Evolutionary conservation across 1,140 invertebrate genomes (phyloP), one percentile per base, ranked within the genome.

Genomic region (Neodiprion lecontei): DNA sequence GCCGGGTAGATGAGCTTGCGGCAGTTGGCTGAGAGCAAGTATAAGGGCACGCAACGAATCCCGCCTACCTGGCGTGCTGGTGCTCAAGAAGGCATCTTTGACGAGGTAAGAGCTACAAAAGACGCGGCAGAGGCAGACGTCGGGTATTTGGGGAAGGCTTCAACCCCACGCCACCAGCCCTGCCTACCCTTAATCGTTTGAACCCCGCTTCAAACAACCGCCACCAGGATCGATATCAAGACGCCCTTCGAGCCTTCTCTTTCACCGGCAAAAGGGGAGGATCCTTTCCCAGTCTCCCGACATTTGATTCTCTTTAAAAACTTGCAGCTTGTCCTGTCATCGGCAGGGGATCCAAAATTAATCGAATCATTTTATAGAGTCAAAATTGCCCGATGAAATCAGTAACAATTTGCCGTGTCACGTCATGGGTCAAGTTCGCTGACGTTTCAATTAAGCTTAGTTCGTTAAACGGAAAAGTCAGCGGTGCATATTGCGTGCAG

Each of bases 131-230:
- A 61, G 53, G 53, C 53, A 61, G 53, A 61, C 11, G 53, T 11
- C 8, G 1, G 53, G n/a, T 61, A 61, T 61, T 61, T 61, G n/a
- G 53, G 53, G 53, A 61, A 61, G 53, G 53, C 7, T 61, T n/a
- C 2, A 61, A n/a, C 11, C 53, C n/a, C 53, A n/a, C 11, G 53
- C 11, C 53, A 12, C 53, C 11, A n/a, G n/a, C 53, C 53, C 53
- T 61, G 53, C 53, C 53, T 4, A 12, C 53, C 53, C 53, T 61
- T 61, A 61, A 61, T 61, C 53, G 53, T 61, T 61, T 61, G 53
- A 61, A 61, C 53, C 53, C 7, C 53, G 53, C 53, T 61, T 61
- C 53, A 61, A 61, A 61, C 53, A 61, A 61, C 53, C 53, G 53
- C 53, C 53, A n/a, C 11, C 53, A 61, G 28, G 53, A 61, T 61